phyloP scores from a whole-genome alignment of 2,888 invertebrate species.

The Pristionchus mayeri region DNA sequence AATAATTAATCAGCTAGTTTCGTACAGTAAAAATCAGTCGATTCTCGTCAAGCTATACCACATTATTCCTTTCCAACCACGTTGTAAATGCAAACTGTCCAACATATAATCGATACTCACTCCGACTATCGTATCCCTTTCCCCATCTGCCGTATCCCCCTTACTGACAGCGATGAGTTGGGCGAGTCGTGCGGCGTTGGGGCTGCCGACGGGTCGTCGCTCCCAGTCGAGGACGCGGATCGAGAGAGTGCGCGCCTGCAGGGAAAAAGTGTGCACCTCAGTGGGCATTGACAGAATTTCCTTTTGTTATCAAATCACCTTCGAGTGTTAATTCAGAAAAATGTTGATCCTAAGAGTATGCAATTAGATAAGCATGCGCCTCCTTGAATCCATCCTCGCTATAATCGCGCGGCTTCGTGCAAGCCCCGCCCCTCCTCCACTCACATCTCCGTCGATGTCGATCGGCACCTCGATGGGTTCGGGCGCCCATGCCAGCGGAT shows the following conservation, averaged over 20 bases:
- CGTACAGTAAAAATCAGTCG: not conserved
- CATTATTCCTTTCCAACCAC: not conserved
- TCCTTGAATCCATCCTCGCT: too few species aligned
- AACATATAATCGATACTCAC: not conserved
- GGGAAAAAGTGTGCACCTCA: not conserved
- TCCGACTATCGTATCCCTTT: not conserved
- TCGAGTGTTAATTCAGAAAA: too few species aligned
- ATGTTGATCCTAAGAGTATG: too few species aligned
- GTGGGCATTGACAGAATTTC: too few species aligned
- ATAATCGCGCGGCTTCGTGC: not conserved
- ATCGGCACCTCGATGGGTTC: not conserved
- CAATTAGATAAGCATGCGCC: too few species aligned
- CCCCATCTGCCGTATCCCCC: not conserved
- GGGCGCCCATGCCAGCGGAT: not conserved
- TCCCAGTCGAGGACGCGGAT: slow-evolving; percentile 34
- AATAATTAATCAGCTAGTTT: not conserved
- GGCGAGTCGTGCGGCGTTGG: not conserved
- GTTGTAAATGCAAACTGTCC: too few species aligned
- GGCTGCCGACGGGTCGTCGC: not conserved
- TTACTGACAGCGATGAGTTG: not conserved
- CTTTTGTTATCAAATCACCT: too few species aligned
- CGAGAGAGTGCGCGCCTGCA: slow-evolving; percentile 3
- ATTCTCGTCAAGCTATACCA: not conserved
- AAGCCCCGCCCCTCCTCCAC: not conserved
- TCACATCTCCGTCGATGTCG: slow-evolving; percentile 27